A percentile compares a stretch with the other conserved stretches of the same genome.
phyloP scores from a whole-genome alignment of 2,797 vertebrate species.

The Microctenopoma steveboyesi region DNA sequence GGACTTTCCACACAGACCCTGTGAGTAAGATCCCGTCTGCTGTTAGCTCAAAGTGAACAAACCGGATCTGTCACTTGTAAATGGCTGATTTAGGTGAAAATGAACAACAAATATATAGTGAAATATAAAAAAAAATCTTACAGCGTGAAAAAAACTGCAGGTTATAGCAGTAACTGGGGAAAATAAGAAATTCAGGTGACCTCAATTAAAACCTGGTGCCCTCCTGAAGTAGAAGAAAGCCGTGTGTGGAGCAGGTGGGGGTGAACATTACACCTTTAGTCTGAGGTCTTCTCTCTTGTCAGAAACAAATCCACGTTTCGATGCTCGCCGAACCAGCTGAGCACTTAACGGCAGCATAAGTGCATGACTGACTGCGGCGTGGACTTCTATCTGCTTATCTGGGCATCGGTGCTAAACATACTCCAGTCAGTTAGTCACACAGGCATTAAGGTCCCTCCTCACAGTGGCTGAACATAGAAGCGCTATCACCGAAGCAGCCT shows the following conservation, averaged over 20 bases:
- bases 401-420: conserved; percentile 32
- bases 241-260: conserved; percentile 37
- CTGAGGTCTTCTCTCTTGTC: conserved; percentile 22
- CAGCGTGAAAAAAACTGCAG: conserved; percentile 8
- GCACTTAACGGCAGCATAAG: conserved; percentile 55
- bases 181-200: conserved; percentile 39
- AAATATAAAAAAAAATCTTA: not conserved
- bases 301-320: conserved; percentile 60
- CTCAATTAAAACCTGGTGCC: conserved; percentile 27
- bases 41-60: conserved; percentile 1
- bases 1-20: not conserved
- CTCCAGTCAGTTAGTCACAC: conserved; percentile 21
- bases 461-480: conserved; percentile 22
- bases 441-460: conserved; percentile 38
- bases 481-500: conserved; percentile 17
- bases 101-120: not conserved
- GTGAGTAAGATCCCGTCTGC: no score
- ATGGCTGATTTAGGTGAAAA: conserved; percentile 3
- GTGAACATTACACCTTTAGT: conserved; percentile 28
- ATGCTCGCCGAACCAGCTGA: conserved; percentile 58
- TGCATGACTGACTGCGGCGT: conserved; percentile 51
- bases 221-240: conserved; percentile 25
- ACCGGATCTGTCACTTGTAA: not conserved
- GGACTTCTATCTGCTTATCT: conserved; percentile 54
- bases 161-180: conserved; percentile 19